Conservation (phyloP, 1,140 invertebrate species). For the Zaprionus davidi region DNA sequence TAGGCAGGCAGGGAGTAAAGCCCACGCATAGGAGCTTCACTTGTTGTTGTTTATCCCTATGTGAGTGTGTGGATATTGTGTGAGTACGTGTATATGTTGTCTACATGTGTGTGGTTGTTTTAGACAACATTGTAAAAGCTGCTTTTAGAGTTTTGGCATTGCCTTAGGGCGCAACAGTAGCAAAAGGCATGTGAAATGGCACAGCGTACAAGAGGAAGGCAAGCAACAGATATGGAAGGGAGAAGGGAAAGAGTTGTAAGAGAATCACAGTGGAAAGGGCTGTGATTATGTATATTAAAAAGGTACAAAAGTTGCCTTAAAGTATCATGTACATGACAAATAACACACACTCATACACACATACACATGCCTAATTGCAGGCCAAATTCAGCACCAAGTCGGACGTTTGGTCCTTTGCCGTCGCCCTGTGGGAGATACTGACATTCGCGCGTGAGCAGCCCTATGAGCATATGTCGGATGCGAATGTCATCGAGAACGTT, state of each 20-base stretch:
- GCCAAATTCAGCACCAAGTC: slow-evolving; percentile 93
- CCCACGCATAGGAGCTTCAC: slow-evolving; percentile 28
- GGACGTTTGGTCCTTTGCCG: slow-evolving; percentile 95
- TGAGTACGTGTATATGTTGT: background rate
- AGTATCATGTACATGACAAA: slow-evolving; percentile 50
- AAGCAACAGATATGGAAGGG: background rate
- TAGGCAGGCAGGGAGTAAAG: slow-evolving; percentile 22
- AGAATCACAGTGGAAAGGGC: background rate
- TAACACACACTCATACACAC: background rate
- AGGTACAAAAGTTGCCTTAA: slow-evolving; percentile 69
- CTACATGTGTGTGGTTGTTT: slow-evolving; percentile 34
- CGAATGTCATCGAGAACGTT: slow-evolving; percentile 92
- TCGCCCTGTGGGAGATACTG: slow-evolving; percentile 95
- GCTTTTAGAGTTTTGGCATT: slow-evolving; percentile 56
- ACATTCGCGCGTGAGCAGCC: slow-evolving; percentile 93
- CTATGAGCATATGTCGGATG: slow-evolving; percentile 91
- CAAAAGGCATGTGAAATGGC: background rate
- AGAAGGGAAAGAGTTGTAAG: too few species aligned
- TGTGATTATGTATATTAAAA: slow-evolving; percentile 62
- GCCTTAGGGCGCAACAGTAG: slow-evolving; percentile 54
- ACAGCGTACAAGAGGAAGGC: background rate
- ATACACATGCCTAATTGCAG: slow-evolving; percentile 83
- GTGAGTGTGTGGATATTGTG: background rate
- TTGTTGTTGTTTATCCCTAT: background rate
- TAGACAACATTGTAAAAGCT: slow-evolving; percentile 48